Evolutionary conservation across 1,140 invertebrate species (phyloP).

Genomic region (Drosophila sp.): DNA sequence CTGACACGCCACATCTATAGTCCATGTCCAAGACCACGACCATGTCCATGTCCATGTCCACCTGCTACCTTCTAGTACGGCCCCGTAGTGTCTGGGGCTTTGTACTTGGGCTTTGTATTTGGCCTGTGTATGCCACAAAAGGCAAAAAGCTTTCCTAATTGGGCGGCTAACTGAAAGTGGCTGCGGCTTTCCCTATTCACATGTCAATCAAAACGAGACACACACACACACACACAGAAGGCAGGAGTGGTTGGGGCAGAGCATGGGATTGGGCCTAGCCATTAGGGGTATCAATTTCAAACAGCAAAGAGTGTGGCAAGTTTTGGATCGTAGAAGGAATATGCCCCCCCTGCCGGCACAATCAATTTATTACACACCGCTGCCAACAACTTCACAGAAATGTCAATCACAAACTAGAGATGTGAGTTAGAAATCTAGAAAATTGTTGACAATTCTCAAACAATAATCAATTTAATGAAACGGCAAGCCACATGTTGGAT

Average conservation of each 20-base stretch:
- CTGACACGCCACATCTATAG: constrained; percentile 65
- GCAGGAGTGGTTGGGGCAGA: background rate
- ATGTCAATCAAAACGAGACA: constrained; percentile 71
- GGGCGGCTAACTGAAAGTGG: constrained; percentile 80
- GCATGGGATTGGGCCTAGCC: constrained; percentile 25
- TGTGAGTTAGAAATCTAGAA: background rate
- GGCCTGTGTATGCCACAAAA: constrained; percentile 73
- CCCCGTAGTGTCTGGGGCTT: constrained; percentile 18
- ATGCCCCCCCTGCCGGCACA: constrained; percentile 59
- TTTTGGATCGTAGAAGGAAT: constrained; percentile 7
- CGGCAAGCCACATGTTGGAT: too few relatives aligned
- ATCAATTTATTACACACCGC: constrained; percentile 75
- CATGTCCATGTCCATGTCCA: constrained; percentile 40
- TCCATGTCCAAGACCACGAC: constrained; percentile 21
- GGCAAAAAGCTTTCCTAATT: constrained; percentile 78
- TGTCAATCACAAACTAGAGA: constrained; percentile 37
- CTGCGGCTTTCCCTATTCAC: constrained; percentile 75
- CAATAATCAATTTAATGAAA: too few relatives aligned
- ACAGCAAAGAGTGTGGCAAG: constrained; percentile 44
- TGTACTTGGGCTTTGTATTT: constrained; percentile 59
- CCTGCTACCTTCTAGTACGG: constrained; percentile 18
- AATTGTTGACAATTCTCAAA: too few relatives aligned
- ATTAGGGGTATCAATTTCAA: constrained; percentile 75
- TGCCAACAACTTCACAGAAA: constrained; percentile 71
- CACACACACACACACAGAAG: constrained; percentile 29